Evolutionary conservation across 2,113 vertebrate genomes (phyloP).

Genomic region (Ammodramus savannarum): DNA sequence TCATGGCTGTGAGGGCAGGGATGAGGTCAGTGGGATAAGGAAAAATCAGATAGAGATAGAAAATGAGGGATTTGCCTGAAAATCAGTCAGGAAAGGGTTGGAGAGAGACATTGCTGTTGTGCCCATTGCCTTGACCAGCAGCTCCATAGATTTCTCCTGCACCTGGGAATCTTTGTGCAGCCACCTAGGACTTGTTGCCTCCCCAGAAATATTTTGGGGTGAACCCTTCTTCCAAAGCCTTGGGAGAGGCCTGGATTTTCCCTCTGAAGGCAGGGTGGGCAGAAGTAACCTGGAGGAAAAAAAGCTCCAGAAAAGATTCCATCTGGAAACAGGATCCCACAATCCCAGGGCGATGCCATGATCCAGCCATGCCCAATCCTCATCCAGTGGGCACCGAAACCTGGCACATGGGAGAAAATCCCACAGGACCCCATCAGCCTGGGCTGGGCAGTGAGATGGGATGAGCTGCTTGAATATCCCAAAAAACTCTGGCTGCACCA

Average conservation of each 20-base stretch:
- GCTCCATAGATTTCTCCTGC: not conserved
- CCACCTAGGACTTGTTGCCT: rapidly evolving
- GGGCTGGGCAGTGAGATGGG: not conserved
- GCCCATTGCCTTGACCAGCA: rapidly evolving
- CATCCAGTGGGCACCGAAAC: rapidly evolving
- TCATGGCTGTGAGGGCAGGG: not conserved
- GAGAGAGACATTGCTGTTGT: not conserved
- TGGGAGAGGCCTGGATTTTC: not conserved
- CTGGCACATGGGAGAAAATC: not conserved
- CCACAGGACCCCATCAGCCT: not conserved
- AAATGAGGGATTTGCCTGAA: not conserved
- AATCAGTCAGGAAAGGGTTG: not conserved
- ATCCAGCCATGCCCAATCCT: not conserved
- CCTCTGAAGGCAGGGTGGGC: not conserved
- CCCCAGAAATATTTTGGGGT: rapidly evolving
- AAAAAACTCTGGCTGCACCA: not conserved
- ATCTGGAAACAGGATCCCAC: rapidly evolving
- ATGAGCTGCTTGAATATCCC: not conserved
- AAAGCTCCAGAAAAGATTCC: not conserved
- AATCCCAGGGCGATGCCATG: not conserved
- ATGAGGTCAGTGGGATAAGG: not conserved
- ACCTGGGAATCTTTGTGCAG: rapidly evolving
- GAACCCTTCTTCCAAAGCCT: not conserved
- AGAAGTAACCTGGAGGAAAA: not conserved
- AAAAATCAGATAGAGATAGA: not conserved